Conservation (phyloP, 2,113 vertebrate genomes). For the Indri indri region DNA sequence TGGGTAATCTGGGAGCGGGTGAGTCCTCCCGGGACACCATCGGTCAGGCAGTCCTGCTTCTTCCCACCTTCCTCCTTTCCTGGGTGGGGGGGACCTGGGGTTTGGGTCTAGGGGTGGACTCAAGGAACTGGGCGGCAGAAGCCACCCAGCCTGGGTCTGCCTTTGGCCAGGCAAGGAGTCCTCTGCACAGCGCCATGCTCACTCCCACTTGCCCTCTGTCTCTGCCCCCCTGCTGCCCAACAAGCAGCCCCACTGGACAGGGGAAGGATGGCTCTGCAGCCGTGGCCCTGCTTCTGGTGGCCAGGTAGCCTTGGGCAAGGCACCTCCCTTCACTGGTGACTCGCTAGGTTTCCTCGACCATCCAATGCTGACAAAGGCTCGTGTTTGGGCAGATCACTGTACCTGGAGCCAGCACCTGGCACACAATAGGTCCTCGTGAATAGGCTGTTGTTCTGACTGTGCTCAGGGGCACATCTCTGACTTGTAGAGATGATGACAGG, state of each 20-base stretch:
- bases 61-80: background rate
- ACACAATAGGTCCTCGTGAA: background rate
- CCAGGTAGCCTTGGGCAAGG: background rate
- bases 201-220: background rate
- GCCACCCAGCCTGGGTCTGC: background rate
- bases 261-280: background rate
- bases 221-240: background rate
- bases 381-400: background rate
- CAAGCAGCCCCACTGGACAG: background rate
- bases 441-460: background rate
- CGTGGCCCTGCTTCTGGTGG: background rate
- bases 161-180: background rate
- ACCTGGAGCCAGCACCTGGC: background rate
- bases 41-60: background rate
- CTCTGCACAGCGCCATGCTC: background rate
- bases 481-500: background rate
- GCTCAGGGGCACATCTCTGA: background rate
- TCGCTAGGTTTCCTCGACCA: background rate
- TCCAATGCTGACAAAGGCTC: background rate
- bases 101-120: background rate
- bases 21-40: background rate
- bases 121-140: background rate
- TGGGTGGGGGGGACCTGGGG: background rate
- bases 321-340: background rate
- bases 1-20: background rate